Conservation (phyloP, 2,113 vertebrate genomes). For the Glareola pratincola region DNA sequence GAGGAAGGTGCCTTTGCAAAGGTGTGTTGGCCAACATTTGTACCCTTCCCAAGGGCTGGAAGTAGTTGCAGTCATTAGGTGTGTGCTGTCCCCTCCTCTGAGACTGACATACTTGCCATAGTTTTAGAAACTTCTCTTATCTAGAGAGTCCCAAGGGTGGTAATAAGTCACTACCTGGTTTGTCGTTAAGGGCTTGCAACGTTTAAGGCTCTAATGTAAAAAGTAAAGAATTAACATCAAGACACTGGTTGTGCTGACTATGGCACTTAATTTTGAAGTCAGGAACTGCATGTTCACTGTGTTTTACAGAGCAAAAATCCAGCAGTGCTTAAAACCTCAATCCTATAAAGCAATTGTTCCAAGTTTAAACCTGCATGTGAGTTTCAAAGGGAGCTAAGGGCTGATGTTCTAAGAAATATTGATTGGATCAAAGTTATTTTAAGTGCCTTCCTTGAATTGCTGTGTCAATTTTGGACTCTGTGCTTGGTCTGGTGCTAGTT, state of each 20-base stretch:
- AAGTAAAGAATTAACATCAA: neutral
- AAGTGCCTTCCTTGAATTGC: neutral
- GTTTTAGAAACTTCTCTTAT: neutral
- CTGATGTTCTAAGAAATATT: neutral
- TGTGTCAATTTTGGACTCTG: neutral
- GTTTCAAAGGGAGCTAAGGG: neutral
- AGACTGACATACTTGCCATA: neutral
- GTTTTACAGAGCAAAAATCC: neutral
- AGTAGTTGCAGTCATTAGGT: neutral
- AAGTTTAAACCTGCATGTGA: neutral
- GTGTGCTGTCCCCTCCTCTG: neutral
- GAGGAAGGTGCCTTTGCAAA: neutral
- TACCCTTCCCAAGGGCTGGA: neutral
- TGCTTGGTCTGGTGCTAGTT: neutral
- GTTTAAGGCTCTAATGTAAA: neutral
- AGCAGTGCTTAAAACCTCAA: neutral
- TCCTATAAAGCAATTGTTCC: neutral
- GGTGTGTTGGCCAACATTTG: rapidly evolving
- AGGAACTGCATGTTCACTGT: neutral
- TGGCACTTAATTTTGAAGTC: neutral
- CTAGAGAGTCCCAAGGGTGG: neutral
- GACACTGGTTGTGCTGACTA: neutral
- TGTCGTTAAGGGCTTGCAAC: neutral
- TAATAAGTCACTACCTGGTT: neutral
- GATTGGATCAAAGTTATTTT: neutral